Evolutionary conservation across 2,113 vertebrate genomes (phyloP).

Genomic region (Pyxicephalus adspersus): DNA sequence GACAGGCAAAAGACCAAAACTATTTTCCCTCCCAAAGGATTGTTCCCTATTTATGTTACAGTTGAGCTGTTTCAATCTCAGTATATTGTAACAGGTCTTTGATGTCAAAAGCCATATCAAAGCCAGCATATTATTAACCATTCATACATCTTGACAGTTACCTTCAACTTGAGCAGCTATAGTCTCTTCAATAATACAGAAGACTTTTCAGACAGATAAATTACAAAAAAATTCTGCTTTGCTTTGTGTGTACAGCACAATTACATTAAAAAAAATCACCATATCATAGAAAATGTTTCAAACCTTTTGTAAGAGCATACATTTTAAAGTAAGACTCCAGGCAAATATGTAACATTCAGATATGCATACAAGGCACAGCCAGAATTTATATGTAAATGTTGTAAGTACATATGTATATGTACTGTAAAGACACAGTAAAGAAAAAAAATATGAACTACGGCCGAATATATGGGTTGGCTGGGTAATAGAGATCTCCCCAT

Average conservation of each 20-base stretch:
- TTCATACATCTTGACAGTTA: slow-evolving; percentile 50
- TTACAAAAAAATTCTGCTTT: neutral
- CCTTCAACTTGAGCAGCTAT: slow-evolving; percentile 44
- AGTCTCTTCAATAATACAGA: slow-evolving; percentile 27
- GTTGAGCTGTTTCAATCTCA: slow-evolving; percentile 55
- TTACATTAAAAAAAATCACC: no score
- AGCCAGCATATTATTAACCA: slow-evolving; percentile 55
- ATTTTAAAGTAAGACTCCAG: no score
- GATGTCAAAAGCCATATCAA: slow-evolving; percentile 55
- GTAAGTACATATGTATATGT: no score
- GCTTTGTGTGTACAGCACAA: neutral
- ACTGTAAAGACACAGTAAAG: no score
- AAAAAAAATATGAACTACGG: no score
- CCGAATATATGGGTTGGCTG: no score
- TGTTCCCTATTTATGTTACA: slow-evolving; percentile 55
- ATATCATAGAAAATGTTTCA: no score
- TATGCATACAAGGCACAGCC: no score
- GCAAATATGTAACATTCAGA: no score
- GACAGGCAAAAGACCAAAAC: slow-evolving; percentile 51
- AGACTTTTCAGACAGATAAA: slow-evolving; percentile 28
- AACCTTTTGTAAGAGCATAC: no score
- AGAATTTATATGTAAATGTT: no score
- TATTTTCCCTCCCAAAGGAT: slow-evolving; percentile 54
- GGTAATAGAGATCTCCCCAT: no score
- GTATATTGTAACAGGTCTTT: slow-evolving; percentile 51